Evolutionary conservation across 2,113 vertebrate genomes (phyloP).

Genomic region (Hyla sarda): DNA sequence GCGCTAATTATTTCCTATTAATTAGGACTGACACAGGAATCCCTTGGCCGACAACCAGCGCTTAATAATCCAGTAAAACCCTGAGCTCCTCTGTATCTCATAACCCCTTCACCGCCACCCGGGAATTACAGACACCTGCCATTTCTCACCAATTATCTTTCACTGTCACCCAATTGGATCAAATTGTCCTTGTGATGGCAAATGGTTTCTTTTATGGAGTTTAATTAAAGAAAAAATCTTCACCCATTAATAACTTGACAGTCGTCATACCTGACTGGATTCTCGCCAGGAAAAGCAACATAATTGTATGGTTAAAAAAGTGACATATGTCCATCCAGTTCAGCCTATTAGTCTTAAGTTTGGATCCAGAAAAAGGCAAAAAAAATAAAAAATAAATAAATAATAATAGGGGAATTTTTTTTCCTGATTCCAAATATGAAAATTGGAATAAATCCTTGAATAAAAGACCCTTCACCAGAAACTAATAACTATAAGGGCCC

Average conservation of each 20-base stretch:
- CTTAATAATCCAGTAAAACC: conserved; percentile 46
- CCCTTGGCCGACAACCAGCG: conserved; percentile 73
- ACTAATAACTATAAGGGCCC: no score
- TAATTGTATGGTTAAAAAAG: background rate
- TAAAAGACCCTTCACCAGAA: no score
- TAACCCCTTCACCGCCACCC: conserved; percentile 30
- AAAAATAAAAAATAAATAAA: no score
- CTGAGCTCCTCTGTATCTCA: conserved; percentile 30
- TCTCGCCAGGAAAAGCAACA: background rate
- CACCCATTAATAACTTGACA: background rate
- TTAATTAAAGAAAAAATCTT: background rate
- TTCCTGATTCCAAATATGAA: no score
- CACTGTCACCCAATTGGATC: background rate
- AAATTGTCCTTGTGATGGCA: background rate
- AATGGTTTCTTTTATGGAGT: background rate
- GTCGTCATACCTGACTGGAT: background rate
- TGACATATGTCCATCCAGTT: no score
- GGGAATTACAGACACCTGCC: conserved; percentile 40
- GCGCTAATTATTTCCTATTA: conserved; percentile 91
- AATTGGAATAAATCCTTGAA: no score
- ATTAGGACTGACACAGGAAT: conserved; percentile 95
- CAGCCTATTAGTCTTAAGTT: no score
- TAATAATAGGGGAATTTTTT: no score
- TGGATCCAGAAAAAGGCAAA: no score
- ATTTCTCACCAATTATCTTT: conserved; percentile 37